These are phyloP conservation scores for Calameuta idolon DNA, from an alignment of 2,888 invertebrate species.

Conservation along the genomic window DNA sequence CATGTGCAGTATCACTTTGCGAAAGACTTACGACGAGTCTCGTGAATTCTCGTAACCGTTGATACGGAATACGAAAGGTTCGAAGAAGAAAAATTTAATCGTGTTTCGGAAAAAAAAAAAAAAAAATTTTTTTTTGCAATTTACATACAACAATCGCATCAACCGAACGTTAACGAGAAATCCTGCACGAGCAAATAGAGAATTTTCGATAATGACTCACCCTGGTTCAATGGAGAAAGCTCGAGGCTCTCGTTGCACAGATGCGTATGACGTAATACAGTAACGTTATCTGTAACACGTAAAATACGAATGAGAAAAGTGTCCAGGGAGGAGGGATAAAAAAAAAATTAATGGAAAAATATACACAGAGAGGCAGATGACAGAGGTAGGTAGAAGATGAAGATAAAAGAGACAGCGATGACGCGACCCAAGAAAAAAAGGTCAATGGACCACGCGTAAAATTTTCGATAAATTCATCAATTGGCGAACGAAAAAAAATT, in stretches of 20 bases:
- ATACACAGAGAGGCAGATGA: neutral
- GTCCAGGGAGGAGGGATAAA: neutral
- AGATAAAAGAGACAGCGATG: neutral
- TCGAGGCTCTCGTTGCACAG: neutral
- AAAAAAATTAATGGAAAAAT: neutral
- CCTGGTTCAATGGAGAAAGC: neutral
- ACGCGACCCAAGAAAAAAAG: too few species aligned
- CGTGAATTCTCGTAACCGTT: neutral
- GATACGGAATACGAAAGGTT: too few species aligned
- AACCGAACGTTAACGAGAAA: neutral
- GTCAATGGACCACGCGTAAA: neutral
- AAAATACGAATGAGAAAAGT: neutral
- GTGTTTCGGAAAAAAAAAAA: too few species aligned
- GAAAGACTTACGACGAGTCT: neutral
- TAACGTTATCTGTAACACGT: neutral
- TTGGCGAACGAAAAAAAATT: neutral
- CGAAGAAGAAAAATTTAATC: too few species aligned
- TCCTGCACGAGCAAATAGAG: neutral
- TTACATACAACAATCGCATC: neutral
- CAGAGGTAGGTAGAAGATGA: too few species aligned
- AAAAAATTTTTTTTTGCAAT: neutral
- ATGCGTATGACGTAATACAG: neutral
- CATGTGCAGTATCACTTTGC: neutral
- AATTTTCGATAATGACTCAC: neutral
- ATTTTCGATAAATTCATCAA: constrained; percentile 9